A percentile compares a stretch with the other conserved stretches of the same genome.
phyloP scores from a whole-genome alignment of 2,888 invertebrate genomes.

The Scrobipalpa atriplicella region DNA sequence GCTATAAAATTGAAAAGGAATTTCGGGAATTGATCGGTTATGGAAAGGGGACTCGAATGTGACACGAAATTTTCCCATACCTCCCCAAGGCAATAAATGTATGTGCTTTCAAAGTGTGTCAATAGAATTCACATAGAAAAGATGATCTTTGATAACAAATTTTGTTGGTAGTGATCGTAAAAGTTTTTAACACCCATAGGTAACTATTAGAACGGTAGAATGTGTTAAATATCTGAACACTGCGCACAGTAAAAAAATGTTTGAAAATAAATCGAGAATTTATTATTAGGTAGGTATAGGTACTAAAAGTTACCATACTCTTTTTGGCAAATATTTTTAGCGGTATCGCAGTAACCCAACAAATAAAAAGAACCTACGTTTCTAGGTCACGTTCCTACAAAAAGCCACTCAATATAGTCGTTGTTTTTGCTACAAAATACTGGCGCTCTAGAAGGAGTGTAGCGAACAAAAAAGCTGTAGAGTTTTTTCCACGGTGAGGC shows the following conservation, averaged over 20 bases:
- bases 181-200: no score
- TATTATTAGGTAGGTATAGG: no score
- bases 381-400: conserved; percentile 8
- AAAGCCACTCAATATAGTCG: conserved; percentile 6
- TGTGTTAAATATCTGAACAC: no score
- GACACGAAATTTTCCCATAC: background rate
- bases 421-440: conserved; percentile 17
- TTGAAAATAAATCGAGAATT: no score
- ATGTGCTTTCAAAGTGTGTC: conserved; percentile 15
- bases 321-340: no score
- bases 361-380: background rate
- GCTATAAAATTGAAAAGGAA: conserved; percentile 12
- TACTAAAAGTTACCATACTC: no score
- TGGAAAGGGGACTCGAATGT: background rate
- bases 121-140: conserved; percentile 5
- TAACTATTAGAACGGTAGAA: no score
- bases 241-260: no score
- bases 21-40: conserved; percentile 9
- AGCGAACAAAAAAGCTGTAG: conserved; percentile 12
- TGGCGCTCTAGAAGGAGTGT: conserved; percentile 21
- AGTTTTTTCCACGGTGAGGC: conserved; percentile 44
- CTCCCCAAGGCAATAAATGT: conserved; percentile 15
- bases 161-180: background rate
- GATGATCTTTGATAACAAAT: background rate
- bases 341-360: no score